Evolutionary conservation across 2,113 vertebrate species (phyloP).

Genomic region (Oncorhynchus mykiss): DNA sequence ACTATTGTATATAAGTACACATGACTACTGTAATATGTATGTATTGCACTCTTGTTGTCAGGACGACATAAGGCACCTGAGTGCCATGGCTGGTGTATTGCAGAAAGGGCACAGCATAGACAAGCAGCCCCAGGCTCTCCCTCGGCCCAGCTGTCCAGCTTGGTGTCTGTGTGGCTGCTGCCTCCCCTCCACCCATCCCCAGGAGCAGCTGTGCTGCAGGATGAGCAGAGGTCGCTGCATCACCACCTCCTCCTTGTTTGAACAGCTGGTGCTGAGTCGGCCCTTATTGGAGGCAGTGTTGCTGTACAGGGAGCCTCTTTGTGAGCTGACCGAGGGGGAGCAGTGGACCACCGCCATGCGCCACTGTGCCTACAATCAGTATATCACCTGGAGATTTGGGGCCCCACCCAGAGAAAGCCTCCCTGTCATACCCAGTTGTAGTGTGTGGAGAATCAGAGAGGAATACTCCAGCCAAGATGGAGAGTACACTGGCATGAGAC

Average conservation of each 20-base stretch:
- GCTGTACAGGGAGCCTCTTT: constrained; percentile 75
- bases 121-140: background rate
- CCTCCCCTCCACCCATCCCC: constrained; percentile 14
- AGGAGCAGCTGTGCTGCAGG: constrained; percentile 81
- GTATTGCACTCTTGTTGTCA: constrained; percentile 16
- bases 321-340: background rate
- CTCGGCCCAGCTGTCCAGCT: background rate
- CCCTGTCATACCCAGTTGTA: constrained; percentile 79
- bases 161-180: constrained; percentile 77
- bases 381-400: constrained; percentile 78
- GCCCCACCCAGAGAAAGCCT: constrained; percentile 52
- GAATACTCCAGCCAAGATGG: constrained; percentile 67
- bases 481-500: constrained; percentile 64
- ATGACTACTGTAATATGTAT: background rate
- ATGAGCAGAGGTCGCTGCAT: constrained; percentile 59
- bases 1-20: background rate
- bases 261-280: constrained; percentile 67
- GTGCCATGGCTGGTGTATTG: constrained; percentile 44
- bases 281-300: constrained; percentile 64
- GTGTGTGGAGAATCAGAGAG: constrained; percentile 71
- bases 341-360: constrained; percentile 46
- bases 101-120: constrained; percentile 4
- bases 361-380: constrained; percentile 75
- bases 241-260: constrained; percentile 66
- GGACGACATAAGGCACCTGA: constrained; percentile 54